Evolutionary conservation across 1,140 invertebrate species (phyloP), one percentile per base, ranked within the genome.

Genomic region (Lepidurus packardi): DNA sequence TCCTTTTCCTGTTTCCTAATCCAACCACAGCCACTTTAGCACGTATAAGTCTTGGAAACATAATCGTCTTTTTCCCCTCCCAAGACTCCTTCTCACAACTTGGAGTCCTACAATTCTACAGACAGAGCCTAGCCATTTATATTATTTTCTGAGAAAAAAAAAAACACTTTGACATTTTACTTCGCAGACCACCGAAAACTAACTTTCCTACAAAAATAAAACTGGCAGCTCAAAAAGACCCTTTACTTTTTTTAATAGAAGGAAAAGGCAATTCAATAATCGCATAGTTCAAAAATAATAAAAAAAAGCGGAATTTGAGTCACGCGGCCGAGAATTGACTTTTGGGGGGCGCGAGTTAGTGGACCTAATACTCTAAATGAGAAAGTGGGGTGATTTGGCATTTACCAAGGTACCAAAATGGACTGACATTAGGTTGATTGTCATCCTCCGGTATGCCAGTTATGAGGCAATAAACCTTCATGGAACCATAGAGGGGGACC

Each of bases 361-460:
- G 53, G 6, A 65, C 53, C 45, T 65, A 9, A 65, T 65, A 65
- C 53, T 16, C 53, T 65, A 65, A 65, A 65, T 65, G 53, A 16
- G 53, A 65, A 65, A 65, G 21, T 65, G 53, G 53, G 53, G 53
- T 65, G 53, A 65, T 65, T 65, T 65, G 16, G 53, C 53, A 65
- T 65, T 65, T 65, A 65, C 53, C 53, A 9, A 65, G 53, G 53
- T 65, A 65, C 53, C 53, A 13, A 65, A 65, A 65, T 65, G 53
- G 53, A 65, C 53, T 65, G 53, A 65, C 53, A 65, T 65, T 65
- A 65, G 53, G 53, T 65, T 65, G 53, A 65, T 65, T 65, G 53
- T 65, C 53, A 65, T 65, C 53, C 53, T 65, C 53, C 53, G 53
- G 53, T 65, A 65, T 65, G 53, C 13, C 53, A 65, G 53, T 65